Evolutionary conservation across 2,797 vertebrate genomes (phyloP), one percentile per base, ranked within the genome.

Genomic region (Pogoniulus pusillus): DNA sequence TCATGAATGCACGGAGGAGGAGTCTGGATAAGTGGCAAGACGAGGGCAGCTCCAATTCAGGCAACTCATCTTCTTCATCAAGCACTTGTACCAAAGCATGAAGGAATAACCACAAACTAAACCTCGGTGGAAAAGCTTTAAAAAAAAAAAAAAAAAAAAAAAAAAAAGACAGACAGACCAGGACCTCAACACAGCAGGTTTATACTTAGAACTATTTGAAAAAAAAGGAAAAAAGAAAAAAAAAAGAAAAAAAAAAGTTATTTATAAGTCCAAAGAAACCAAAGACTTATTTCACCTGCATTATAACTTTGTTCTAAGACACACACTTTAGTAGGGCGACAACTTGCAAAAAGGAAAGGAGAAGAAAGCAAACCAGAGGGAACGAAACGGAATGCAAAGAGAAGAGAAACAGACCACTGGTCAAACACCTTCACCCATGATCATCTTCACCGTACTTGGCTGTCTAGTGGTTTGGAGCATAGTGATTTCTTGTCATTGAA

Each of bases 91-190:
- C 98, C 98, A 99, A 99, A 99, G 99, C 98, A 97, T 99, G 98
- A 99, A 98, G 97, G 97, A 96, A 96, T 96, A 98, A 97, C 98
- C 98, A 98, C 98, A 35, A 97, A 98, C 98, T 98, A 96, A 98
- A 98, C 98, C 98, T 99, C 98, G 99, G 99, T 99, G 98, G 98
- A 99, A 99, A 99, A 99, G 99, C 99, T 99, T 99, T 99, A 99
- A 98, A 96, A 93, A 93, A 92, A 96, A 97, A 94, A 95, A 96
- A 97, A 93, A 95, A 91, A 91, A 54, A 24, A 95, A 97, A 95
- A 96, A 97, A 98, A 97, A 97, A 98, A 97, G n/a, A n/a, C n/a
- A n/a, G n/a, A 98, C 97, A 98, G 98, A 98, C 97, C 96, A 96
- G 97, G 97, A 98, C 97, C 98, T 98, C 98, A 97, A 98, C 98